Evolutionary conservation across 1,140 invertebrate genomes (phyloP), one percentile per base, ranked within the genome.

Genomic region (Protaetia brevitarsis): DNA sequence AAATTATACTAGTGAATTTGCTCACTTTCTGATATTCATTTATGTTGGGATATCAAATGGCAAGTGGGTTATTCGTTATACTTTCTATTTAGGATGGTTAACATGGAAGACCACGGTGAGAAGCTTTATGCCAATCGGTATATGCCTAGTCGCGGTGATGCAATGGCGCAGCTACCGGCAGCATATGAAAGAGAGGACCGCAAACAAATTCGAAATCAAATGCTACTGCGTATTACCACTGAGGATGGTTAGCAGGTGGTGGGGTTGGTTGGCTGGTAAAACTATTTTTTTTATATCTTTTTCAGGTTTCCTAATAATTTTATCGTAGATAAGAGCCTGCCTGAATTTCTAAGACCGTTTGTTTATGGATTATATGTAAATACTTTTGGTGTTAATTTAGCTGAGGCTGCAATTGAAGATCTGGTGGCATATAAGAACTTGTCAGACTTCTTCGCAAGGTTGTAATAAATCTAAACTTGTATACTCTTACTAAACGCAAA

Each of bases 391-490:
- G 97, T 96, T 16, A 91, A 98, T 77, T 76, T 99, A 59, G 85
- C 89, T 21, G 97, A 99, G 80, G 93, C 96, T 0, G 85, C 87
- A 36, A 83, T 86, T 66, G 82, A 89, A n/a, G 92, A 97, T 77
- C 82, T 97, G 1, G 84, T 81, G 30, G 82, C 83, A 5, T 99
- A 98, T 79, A 86, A 85, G 62, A 96, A 89, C 78, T 83, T 99
- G n/a, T 88, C 91, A 0, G 93, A 95, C 63, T 98, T 99, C 78
- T 99, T 99, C 77, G 87, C 93, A 2, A 84, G 97, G 63, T 80
- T 8, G 7, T 64, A 13, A 51, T 37, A 62, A 63, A 26, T 21
- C 23, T 34, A 62, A 62, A 62, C 6, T 62, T 10, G 3, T 21
- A 11, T 2, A 19, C 28, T 59, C 4, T 10, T 7, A 29, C 30